phyloP scores from a whole-genome alignment of 2,113 vertebrate genomes.

The Pollimyrus isidori region DNA sequence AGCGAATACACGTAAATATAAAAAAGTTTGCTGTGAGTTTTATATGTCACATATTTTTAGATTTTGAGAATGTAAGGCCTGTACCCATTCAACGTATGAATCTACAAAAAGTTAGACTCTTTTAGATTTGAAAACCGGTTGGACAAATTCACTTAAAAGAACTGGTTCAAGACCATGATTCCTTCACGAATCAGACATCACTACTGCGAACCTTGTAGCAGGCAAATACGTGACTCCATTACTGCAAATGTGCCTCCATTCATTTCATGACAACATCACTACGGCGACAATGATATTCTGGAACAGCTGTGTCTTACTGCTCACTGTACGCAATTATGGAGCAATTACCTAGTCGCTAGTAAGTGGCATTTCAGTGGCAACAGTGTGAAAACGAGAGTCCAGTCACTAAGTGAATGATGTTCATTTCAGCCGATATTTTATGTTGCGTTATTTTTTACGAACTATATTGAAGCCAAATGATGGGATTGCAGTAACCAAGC shows the following conservation, averaged over 20 bases:
- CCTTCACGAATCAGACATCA: not conserved
- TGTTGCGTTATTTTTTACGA: not conserved
- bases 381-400: too few species aligned
- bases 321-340: slow-evolving; percentile 4
- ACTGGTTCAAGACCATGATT: not conserved
- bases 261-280: not conserved
- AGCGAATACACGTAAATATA: not conserved
- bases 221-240: not conserved
- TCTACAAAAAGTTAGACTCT: not conserved
- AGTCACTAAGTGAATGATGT: not conserved
- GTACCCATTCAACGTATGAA: not conserved
- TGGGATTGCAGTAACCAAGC: not conserved
- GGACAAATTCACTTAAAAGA: not conserved
- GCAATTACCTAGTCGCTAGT: not conserved
- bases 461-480: not conserved
- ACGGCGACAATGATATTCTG: slow-evolving; percentile 1
- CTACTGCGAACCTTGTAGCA: not conserved
- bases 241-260: not conserved
- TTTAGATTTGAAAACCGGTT: not conserved
- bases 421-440: not conserved
- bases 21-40: not conserved
- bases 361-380: not conserved
- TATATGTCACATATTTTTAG: not conserved
- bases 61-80: not conserved
- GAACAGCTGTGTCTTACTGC: not conserved